These are phyloP conservation scores for Pandemis heparana DNA, from an alignment of 2,888 invertebrate species.

Conservation along the genomic window DNA sequence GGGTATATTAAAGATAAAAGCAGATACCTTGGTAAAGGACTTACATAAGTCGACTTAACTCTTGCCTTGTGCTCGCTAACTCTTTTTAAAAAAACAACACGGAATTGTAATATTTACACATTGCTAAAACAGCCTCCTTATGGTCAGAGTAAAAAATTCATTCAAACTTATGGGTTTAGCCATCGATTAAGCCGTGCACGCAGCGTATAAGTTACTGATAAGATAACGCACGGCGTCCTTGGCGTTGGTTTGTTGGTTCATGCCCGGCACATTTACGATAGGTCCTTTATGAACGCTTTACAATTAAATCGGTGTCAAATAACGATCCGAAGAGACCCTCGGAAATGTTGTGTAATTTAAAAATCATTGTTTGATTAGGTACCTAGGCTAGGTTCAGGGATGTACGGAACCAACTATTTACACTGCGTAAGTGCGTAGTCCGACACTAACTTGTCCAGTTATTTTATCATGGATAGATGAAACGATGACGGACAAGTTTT, in stretches of 20 bases:
- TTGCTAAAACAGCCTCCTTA: conserved; percentile 8
- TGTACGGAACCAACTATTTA: no score
- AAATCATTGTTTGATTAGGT: not conserved
- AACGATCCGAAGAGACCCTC: not conserved
- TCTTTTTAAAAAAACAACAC: no score
- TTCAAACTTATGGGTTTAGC: conserved; percentile 41
- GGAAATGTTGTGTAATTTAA: not conserved
- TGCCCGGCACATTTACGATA: conserved; percentile 24
- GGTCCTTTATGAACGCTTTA: conserved; percentile 8
- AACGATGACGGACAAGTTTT: no score
- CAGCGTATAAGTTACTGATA: conserved; percentile 48
- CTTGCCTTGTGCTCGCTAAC: no score
- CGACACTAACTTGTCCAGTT: no score
- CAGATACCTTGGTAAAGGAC: no score
- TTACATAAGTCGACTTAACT: no score
- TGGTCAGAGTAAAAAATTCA: conserved; percentile 37
- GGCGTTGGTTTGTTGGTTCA: conserved; percentile 44
- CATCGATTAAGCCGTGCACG: conserved; percentile 53
- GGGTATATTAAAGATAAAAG: no score
- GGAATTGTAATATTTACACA: not conserved
- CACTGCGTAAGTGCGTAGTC: no score
- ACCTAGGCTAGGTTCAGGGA: not conserved
- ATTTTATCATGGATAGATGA: no score
- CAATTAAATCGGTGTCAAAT: not conserved
- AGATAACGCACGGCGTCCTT: conserved; percentile 53